phyloP scores from a whole-genome alignment of 2,797 vertebrate species.

The Pseudochromis fuscus region DNA sequence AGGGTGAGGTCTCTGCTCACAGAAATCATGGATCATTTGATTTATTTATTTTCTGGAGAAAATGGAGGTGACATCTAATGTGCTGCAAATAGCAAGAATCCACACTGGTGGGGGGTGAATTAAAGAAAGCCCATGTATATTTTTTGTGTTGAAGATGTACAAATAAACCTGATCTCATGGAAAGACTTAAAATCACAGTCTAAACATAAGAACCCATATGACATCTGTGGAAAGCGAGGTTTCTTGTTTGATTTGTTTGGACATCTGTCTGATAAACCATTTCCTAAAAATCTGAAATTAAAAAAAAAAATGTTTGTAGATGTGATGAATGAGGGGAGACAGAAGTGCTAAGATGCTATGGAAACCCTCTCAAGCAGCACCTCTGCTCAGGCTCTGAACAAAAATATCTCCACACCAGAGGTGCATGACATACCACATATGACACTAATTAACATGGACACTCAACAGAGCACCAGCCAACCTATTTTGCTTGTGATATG shows the following conservation, averaged over 20 bases:
- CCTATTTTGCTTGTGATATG: conserved; percentile 1
- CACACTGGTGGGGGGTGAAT: neutral
- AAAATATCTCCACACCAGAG: neutral
- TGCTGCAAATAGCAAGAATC: neutral
- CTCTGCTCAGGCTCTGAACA: conserved; percentile 6
- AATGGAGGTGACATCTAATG: neutral
- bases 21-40: neutral
- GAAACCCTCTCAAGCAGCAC: neutral
- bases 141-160: neutral
- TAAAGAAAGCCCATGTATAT: neutral
- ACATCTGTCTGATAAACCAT: conserved; percentile 25
- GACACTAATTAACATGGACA: conserved; percentile 8
- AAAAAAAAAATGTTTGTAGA: conserved; percentile 2
- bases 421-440: neutral
- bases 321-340: conserved; percentile 10
- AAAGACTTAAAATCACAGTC: neutral
- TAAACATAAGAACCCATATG: neutral
- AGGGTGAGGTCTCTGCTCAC: neutral
- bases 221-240: neutral
- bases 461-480: conserved; percentile 1
- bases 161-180: neutral
- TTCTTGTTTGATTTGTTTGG: neutral
- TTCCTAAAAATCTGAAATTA: neutral
- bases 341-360: neutral
- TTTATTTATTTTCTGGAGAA: neutral